phyloP scores from a whole-genome alignment of 2,113 vertebrate species.

The Triplophysa rosa region DNA sequence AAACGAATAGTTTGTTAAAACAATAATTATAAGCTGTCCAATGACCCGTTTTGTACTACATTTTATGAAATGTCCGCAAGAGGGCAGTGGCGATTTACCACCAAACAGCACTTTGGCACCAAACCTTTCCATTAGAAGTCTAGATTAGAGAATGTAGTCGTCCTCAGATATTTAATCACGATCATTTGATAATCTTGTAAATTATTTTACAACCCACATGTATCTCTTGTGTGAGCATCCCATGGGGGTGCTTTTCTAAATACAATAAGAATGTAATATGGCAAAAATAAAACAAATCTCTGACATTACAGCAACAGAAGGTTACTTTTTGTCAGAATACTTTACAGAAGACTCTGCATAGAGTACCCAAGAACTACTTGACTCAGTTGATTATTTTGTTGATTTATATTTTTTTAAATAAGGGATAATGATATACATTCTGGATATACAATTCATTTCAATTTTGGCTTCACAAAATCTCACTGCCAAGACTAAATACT shows the following conservation, averaged over 20 bases:
- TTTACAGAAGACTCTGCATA: too few species aligned
- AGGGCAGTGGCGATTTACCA: not conserved
- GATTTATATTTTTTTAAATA: not conserved
- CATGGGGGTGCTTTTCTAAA: too few species aligned
- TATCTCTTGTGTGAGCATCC: too few species aligned
- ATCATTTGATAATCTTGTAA: too few species aligned
- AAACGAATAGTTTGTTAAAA: not conserved
- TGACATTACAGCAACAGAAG: not conserved
- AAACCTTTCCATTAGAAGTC: not conserved
- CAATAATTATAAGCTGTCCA: not conserved
- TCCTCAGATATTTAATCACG: too few species aligned
- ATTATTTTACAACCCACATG: too few species aligned
- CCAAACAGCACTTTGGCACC: not conserved
- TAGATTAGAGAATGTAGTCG: too few species aligned
- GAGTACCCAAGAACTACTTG: not conserved
- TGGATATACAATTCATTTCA: not conserved
- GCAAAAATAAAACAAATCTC: too few species aligned
- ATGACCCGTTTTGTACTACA: not conserved
- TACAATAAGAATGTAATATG: too few species aligned
- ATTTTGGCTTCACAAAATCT: not conserved
- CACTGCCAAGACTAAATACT: not conserved
- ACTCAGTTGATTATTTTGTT: too few species aligned
- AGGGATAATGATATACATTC: not conserved
- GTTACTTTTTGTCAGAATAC: too few species aligned
- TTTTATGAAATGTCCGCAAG: not conserved